These are phyloP conservation scores for Thalassoma bifasciatum DNA, from an alignment of 2,113 vertebrate genomes.

Conservation along the genomic window DNA sequence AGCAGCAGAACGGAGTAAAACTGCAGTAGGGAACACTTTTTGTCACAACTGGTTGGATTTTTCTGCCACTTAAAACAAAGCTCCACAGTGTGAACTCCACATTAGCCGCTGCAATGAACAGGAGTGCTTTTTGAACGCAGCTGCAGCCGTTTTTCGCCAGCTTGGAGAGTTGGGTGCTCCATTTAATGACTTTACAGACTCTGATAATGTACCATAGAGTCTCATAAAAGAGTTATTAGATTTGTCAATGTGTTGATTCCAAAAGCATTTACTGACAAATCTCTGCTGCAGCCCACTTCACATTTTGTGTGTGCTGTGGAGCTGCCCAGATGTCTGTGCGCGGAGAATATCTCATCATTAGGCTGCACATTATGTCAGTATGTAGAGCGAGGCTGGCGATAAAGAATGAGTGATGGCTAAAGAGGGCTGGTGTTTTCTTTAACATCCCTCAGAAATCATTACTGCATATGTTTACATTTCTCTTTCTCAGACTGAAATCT, in stretches of 20 bases:
- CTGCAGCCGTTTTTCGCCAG: conserved; percentile 41
- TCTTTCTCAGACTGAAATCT: background rate
- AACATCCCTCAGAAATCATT: background rate
- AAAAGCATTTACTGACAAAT: conserved; percentile 38
- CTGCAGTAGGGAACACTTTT: conserved; percentile 15
- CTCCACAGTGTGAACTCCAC: conserved; percentile 15
- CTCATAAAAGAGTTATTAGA: conserved; percentile 3
- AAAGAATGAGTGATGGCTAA: conserved; percentile 13
- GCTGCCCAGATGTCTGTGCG: conserved; percentile 39
- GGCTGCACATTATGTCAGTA: conserved; percentile 17
- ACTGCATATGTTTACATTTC: background rate
- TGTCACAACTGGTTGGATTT: conserved; percentile 14
- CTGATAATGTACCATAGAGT: conserved; percentile 13
- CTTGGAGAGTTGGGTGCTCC: conserved; percentile 41
- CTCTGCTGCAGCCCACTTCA: conserved; percentile 30
- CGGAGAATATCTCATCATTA: conserved; percentile 34
- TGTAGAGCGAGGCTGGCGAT: conserved; percentile 15
- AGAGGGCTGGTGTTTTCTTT: conserved; percentile 4
- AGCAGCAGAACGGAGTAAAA: background rate
- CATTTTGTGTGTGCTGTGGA: conserved; percentile 15
- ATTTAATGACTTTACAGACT: conserved; percentile 56
- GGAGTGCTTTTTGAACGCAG: conserved; percentile 49
- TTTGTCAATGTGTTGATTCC: conserved; percentile 34
- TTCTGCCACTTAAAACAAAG: conserved; percentile 29
- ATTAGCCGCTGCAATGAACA: conserved; percentile 26